Percentiles rank a stretch among this genome's conserved stretches.
Evolutionary conservation across 2,797 vertebrate genomes (phyloP).

Genomic region (Glossophaga mutica): DNA sequence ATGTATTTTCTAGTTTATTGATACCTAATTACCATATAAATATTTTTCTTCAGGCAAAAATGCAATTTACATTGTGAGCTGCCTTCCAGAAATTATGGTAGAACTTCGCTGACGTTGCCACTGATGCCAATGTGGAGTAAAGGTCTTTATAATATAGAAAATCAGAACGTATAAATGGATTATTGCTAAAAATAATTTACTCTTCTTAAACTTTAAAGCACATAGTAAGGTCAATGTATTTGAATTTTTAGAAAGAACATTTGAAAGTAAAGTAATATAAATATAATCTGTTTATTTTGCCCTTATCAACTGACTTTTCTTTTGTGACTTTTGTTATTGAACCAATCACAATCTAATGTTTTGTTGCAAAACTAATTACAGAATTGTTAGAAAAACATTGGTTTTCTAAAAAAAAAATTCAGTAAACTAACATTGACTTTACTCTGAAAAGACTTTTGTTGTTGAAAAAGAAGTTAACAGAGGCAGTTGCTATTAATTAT

Average conservation of each 20-base stretch:
- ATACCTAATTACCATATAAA: constrained; percentile 27
- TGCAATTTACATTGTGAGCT: constrained; percentile 62
- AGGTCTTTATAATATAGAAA: constrained; percentile 58
- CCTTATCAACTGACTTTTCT: not conserved
- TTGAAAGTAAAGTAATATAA: constrained; percentile 2
- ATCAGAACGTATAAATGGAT: not conserved
- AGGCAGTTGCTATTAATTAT: not conserved
- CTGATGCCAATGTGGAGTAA: constrained; percentile 70
- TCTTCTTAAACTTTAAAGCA: not conserved
- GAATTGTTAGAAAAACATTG: not conserved
- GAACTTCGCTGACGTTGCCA: constrained; percentile 41
- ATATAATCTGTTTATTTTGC: not conserved
- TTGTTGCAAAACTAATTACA: not conserved
- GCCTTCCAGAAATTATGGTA: constrained; percentile 59
- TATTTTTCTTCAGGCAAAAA: constrained; percentile 68
- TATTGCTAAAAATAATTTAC: not conserved
- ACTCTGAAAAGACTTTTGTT: not conserved
- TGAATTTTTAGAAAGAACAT: constrained; percentile 11
- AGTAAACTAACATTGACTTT: not conserved
- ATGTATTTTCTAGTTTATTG: not conserved
- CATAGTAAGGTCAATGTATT: not conserved
- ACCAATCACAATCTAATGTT: not conserved
- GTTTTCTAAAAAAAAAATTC: not conserved
- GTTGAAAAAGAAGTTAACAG: not conserved
- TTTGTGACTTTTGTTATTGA: not conserved